phyloP scores from a whole-genome alignment of 2,888 invertebrate genomes.

The Norana najaformis region DNA sequence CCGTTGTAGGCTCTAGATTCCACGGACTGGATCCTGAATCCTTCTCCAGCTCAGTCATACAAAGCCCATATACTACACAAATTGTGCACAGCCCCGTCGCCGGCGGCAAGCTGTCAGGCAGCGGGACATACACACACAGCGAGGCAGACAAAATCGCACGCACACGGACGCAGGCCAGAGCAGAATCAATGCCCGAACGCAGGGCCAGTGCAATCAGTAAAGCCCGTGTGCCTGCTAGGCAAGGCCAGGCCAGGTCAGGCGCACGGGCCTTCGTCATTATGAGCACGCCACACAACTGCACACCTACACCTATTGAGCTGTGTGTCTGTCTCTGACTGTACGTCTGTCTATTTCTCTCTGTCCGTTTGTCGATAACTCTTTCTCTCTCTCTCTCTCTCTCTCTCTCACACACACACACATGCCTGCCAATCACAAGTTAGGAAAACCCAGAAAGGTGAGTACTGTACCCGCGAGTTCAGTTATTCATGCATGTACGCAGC shows the following conservation, averaged over 20 bases:
- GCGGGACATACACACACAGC: neutral
- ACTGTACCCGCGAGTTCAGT: neutral
- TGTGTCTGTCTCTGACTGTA: neutral
- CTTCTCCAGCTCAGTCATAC: neutral
- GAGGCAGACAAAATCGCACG: neutral
- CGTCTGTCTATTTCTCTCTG: neutral
- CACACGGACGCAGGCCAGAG: neutral
- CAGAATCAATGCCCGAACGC: constrained; percentile 7
- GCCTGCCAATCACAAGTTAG: neutral
- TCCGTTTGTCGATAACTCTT: no score
- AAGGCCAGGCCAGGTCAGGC: constrained; percentile 5
- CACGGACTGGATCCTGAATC: constrained; percentile 2
- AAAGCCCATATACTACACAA: constrained; percentile 13
- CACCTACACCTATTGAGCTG: constrained; percentile 13
- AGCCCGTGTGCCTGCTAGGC: neutral
- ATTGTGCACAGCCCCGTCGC: constrained; percentile 4
- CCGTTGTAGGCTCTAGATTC: neutral
- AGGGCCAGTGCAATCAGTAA: neutral
- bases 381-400: neutral
- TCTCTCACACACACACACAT: neutral
- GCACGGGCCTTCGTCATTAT: neutral
- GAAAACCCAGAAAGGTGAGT: neutral
- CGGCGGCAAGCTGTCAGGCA: neutral
- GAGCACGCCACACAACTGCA: constrained; percentile 13
- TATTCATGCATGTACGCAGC: neutral